Evolutionary conservation across 2,888 invertebrate genomes (phyloP).

Genomic region (Noctua janthe): DNA sequence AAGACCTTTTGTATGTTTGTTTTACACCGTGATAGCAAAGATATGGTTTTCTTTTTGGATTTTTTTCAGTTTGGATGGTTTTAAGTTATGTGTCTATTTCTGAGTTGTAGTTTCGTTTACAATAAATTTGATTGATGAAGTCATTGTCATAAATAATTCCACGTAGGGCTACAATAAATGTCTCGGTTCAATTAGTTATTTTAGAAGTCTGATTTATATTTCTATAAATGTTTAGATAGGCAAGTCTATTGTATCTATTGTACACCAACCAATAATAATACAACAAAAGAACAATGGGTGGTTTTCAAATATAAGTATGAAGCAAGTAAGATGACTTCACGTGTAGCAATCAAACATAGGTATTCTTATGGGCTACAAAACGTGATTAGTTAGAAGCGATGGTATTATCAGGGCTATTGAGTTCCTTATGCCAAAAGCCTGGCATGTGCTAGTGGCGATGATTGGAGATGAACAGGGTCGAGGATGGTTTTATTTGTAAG

Average conservation of each 20-base stretch:
- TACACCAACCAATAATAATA: constrained; percentile 1
- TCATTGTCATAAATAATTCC: background rate
- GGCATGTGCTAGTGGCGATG: background rate
- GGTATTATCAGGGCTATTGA: background rate
- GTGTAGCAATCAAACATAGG: background rate
- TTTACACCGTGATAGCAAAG: constrained; percentile 41
- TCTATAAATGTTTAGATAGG: constrained; percentile 29
- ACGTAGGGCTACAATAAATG: background rate
- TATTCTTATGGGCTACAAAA: background rate
- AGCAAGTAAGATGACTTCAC: constrained; percentile 3
- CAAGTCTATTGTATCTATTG: constrained; percentile 9
- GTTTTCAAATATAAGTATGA: constrained; percentile 5
- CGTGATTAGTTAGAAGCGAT: too few relatives aligned
- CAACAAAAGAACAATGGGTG: constrained; percentile 24
- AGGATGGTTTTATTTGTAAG: background rate
- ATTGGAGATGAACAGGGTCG: background rate
- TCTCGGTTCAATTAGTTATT: background rate
- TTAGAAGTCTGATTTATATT: background rate
- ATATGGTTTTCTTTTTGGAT: too few relatives aligned
- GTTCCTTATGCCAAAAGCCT: background rate
- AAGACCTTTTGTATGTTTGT: constrained; percentile 49
- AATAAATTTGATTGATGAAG: constrained; percentile 11
- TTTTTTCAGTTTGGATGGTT: constrained; percentile 10
- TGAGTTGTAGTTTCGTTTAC: constrained; percentile 14
- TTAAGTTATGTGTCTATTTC: constrained; percentile 6